A percentile compares a stretch with the other conserved stretches of the same genome.
Conservation (phyloP, 2,797 vertebrate genomes). For the Rallus crepitans region DNA sequence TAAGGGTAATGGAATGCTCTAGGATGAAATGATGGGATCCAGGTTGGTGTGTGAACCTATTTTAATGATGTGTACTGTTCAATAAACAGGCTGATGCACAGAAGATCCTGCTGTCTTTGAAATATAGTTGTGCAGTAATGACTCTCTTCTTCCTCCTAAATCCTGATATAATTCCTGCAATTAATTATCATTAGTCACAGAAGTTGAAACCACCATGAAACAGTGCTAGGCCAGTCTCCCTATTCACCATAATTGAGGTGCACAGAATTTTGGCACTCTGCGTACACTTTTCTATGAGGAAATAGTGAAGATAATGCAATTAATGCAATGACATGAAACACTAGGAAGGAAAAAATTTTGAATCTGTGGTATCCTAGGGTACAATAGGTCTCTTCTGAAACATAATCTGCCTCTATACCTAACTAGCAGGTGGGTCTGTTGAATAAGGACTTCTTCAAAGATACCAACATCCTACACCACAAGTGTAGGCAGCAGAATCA, state of each 20-base stretch:
- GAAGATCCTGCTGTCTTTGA: not conserved
- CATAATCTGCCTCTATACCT: not conserved
- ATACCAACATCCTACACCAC: accelerated
- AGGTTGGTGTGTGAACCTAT: not conserved
- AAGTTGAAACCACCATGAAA: not conserved
- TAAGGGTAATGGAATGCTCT: not conserved
- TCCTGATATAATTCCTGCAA: not conserved
- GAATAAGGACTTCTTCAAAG: not conserved
- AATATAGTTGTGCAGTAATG: not conserved
- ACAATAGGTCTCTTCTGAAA: not conserved
- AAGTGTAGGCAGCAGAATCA: not conserved
- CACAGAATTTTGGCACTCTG: not conserved
- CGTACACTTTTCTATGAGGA: not conserved
- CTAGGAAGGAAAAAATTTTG: not conserved
- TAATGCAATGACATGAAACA: not conserved
- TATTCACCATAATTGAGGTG: accelerated
- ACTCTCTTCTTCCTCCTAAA: not conserved
- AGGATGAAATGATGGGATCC: not conserved
- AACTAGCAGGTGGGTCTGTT: no score
- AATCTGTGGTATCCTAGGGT: not conserved
- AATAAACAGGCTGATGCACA: not conserved
- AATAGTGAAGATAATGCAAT: not conserved
- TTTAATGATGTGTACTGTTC: not conserved
- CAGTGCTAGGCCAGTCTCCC: not conserved
- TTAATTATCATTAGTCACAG: not conserved